Percentiles rank a stretch among this genome's conserved stretches.
These are phyloP conservation scores for Archegozetes longisetosus DNA, from an alignment of 1,140 invertebrate genomes.

Conservation along the genomic window DNA sequence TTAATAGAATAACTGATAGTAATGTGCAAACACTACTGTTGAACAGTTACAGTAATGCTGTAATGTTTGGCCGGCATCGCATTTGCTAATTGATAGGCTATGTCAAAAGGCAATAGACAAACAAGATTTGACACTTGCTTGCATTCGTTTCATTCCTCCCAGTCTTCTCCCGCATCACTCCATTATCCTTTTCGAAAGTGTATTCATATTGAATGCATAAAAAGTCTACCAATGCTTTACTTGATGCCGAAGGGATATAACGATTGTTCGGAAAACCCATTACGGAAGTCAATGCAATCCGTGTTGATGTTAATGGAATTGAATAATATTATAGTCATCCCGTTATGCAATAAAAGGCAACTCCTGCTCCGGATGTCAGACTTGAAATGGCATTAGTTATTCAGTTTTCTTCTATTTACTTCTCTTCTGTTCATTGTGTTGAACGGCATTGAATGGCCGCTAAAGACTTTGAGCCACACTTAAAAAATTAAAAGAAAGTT, in stretches of 20 bases:
- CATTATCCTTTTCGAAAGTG: not conserved
- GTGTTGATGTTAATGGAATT: not conserved
- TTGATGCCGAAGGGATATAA: not conserved
- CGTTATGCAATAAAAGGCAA: not conserved
- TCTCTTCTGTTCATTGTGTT: too few relatives aligned
- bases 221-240: not conserved
- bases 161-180: not conserved
- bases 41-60: not conserved
- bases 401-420: too few relatives aligned
- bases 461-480: too few relatives aligned
- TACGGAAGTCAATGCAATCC: not conserved
- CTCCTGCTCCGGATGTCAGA: not conserved
- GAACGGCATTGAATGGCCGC: too few relatives aligned
- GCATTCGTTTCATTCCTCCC: not conserved
- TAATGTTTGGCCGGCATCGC: not conserved
- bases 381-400: not conserved
- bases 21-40: not conserved
- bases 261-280: not conserved
- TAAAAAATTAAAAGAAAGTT: too few relatives aligned
- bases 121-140: constrained; percentile 1
- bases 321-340: not conserved
- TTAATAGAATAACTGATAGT: too few relatives aligned
- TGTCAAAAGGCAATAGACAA: constrained; percentile 1
- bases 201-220: not conserved
- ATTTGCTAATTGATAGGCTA: constrained; percentile 2